These are phyloP conservation scores for Montipora capricornis DNA, from an alignment of 64 coral and sea anemone genomes.

Conservation along the genomic window DNA sequence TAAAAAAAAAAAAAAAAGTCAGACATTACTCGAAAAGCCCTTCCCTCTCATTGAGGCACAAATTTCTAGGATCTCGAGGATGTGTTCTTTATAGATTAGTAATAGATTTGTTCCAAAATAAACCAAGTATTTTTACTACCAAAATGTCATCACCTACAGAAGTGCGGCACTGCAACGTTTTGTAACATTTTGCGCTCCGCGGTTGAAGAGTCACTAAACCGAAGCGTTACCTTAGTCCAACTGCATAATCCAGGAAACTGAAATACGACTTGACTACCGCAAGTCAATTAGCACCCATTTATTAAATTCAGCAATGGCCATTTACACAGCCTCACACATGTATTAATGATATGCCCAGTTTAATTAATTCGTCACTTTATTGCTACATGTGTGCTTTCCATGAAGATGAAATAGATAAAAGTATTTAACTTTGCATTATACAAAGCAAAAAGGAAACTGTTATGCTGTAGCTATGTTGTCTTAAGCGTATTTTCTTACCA, in stretches of 20 bases:
- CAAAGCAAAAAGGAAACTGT: background rate
- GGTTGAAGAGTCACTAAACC: background rate
- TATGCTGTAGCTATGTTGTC: background rate
- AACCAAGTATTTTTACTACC: background rate
- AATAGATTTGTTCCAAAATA: background rate
- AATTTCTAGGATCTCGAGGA: background rate
- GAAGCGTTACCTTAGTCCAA: background rate
- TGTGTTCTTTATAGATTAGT: background rate
- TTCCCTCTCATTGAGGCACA: background rate
- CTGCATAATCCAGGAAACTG: background rate
- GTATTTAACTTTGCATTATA: conserved; percentile 38
- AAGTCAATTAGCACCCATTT: conserved; percentile 59
- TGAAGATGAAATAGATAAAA: conserved; percentile 40
- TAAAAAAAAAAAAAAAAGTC: background rate
- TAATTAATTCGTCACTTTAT: conserved; percentile 57
- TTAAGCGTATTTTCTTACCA: conserved; percentile 41
- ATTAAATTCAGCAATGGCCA: conserved; percentile 37
- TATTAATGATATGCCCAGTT: conserved; percentile 38
- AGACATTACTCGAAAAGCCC: background rate
- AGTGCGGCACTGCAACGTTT: background rate
- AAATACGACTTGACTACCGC: conserved; percentile 1
- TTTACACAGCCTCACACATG: conserved; percentile 57
- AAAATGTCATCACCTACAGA: too few species aligned
- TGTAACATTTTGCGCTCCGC: background rate
- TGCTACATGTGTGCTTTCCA: conserved; percentile 44